Base-by-base conservation (phyloP, 2,888 invertebrate genomes). In the Chydorus sphaericus region DNA sequence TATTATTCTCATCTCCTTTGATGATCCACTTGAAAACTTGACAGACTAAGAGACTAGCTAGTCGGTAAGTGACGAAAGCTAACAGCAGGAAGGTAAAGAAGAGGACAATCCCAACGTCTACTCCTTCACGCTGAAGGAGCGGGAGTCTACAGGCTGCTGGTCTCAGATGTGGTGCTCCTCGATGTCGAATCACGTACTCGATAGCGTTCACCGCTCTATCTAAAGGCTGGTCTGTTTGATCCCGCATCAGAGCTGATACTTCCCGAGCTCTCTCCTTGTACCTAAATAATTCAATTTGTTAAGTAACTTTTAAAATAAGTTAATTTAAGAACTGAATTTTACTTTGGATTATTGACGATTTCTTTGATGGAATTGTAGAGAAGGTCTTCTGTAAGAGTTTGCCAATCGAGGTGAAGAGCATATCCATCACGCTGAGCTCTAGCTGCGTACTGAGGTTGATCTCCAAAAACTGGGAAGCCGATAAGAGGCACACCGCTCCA, bases 401-500 rank as follows among this genome's bases (percentile, higher is more conserved):
- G 76, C n/a, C 87, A 71, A 61, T 85, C 80, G 59, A 87, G 70
- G 65, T 82, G 82, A 11, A 84, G 73, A 0, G 85, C 86, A 68
- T 86, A 87, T 0, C 86, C 86, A 64, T 84, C 83, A 2, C 75
- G 66, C 71, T 82, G 84, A 0, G 86, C 85, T 71, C 87, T 87
- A n/a, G 16, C 37, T 23, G 28, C 26, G 26, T 44, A 44, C 11
- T 44, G 23, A 23, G 28, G 16, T 68, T 87, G 87, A 67, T 87
- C 87, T 66, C 86, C 87, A 69, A 87, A 87, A 0, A 87, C 85
- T 0, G 87, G 87, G 64, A 87, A 79, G 1, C 82, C 80, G 23
- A 87, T 81, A 1, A 85, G 80, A 1, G 87, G 86, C 0, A 85
- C 83, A 6, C 83, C 86, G 66, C 87, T 87, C 69, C 81, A 87